phyloP scores from a whole-genome alignment of 2,113 vertebrate species.

The Microtus ochrogaster region DNA sequence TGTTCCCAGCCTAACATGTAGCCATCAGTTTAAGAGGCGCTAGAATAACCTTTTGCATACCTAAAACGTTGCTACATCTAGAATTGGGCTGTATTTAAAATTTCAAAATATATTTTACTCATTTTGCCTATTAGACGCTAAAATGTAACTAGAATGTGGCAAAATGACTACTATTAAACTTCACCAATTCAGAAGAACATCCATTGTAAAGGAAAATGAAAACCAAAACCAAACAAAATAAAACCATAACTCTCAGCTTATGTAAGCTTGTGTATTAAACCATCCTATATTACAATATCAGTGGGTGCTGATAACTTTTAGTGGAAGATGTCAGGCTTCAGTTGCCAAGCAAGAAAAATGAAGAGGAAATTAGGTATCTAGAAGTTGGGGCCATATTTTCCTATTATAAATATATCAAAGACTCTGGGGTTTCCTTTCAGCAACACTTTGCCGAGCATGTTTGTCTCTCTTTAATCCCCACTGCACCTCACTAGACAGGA shows the following conservation, averaged over 20 bases:
- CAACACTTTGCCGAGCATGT: constrained; percentile 76
- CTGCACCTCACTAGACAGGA: constrained; percentile 58
- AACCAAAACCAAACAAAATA: constrained; percentile 35
- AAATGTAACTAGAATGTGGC: constrained; percentile 34
- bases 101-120: neutral
- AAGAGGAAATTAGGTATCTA: constrained; percentile 60
- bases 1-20: neutral
- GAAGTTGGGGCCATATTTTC: constrained; percentile 56
- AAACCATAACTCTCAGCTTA: constrained; percentile 36
- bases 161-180: constrained; percentile 44
- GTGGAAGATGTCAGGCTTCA: neutral
- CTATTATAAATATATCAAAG: constrained; percentile 70
- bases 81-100: constrained; percentile 3
- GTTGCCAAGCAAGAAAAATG: constrained; percentile 72
- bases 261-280: constrained; percentile 49
- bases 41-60: constrained; percentile 16
- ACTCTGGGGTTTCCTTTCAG: constrained; percentile 68
- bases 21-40: neutral
- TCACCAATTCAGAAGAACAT: constrained; percentile 63
- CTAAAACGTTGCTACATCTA: neutral
- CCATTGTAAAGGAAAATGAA: constrained; percentile 71
- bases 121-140: constrained; percentile 39
- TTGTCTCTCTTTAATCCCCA: constrained; percentile 68
- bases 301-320: constrained; percentile 59
- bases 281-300: neutral